Percentiles rank a stretch among this genome's conserved stretches.
These are phyloP conservation scores for Idris sp. DNA, from an alignment of 1,140 invertebrate species.

Conservation along the genomic window DNA sequence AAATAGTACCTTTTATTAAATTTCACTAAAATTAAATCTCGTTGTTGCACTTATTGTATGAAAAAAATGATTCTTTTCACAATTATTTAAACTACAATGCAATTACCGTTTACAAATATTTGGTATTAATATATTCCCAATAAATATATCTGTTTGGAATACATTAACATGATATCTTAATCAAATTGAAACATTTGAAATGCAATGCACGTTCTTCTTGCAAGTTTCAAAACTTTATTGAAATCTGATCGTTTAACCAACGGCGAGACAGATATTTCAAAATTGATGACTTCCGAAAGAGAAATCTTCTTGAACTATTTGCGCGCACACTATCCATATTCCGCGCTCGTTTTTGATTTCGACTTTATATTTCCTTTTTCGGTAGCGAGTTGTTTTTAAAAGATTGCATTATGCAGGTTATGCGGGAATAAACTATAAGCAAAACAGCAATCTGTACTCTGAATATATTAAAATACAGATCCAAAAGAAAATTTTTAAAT, in stretches of 20 bases:
- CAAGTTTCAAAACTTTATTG: conserved; percentile 57
- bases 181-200: conserved; percentile 10
- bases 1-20: too few species aligned
- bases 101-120: conserved; percentile 40
- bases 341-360: conserved; percentile 48
- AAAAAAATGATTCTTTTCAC: too few species aligned
- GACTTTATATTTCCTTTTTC: conserved; percentile 57
- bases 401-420: conserved; percentile 47
- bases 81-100: too few species aligned
- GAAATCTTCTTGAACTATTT: conserved; percentile 51
- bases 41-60: too few species aligned
- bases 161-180: conserved; percentile 41
- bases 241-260: conserved; percentile 57
- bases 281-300: conserved; percentile 57
- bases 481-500: conserved; percentile 17
- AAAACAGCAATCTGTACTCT: conserved; percentile 54
- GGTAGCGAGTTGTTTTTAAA: conserved; percentile 40
- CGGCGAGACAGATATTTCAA: conserved; percentile 52
- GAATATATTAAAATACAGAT: conserved; percentile 47
- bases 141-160: conserved; percentile 38
- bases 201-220: conserved; percentile 48
- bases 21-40: too few species aligned
- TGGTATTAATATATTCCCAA: conserved; percentile 32
- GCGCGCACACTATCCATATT: conserved; percentile 42
- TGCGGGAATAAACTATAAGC: conserved; percentile 43